Evolutionary conservation across 2,113 vertebrate genomes (phyloP).

Genomic region (Tragelaphus imberbis): DNA sequence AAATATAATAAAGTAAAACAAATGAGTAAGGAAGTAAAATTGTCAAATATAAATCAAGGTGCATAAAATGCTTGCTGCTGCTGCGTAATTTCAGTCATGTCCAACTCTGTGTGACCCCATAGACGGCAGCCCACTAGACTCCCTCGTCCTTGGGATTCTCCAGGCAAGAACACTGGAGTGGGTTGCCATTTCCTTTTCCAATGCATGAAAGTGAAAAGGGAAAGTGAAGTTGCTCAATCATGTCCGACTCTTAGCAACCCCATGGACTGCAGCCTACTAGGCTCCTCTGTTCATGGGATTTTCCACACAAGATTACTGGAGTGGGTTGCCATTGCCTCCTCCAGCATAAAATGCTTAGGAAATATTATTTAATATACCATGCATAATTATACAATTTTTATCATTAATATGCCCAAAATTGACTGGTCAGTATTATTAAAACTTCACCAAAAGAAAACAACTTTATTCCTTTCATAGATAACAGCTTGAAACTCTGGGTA

Average conservation of each 20-base stretch:
- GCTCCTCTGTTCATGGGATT: no score
- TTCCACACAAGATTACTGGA: no score
- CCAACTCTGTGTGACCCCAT: no score
- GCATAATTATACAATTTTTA: background rate
- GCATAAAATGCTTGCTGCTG: background rate
- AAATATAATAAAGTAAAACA: background rate
- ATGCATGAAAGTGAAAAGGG: no score
- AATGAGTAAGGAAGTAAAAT: background rate
- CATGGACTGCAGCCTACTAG: no score
- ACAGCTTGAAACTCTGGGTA: background rate
- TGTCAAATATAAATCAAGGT: background rate
- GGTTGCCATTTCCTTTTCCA: no score
- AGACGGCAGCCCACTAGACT: no score
- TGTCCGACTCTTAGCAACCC: no score
- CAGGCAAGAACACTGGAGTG: no score
- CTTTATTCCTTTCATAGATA: background rate
- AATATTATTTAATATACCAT: background rate
- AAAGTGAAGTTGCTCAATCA: no score
- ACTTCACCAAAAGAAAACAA: background rate
- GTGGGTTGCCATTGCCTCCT: no score
- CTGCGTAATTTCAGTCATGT: accelerated
- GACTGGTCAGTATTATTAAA: background rate
- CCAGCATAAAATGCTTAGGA: background rate
- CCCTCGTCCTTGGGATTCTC: no score
- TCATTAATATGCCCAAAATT: background rate